Evolutionary conservation across 2,113 vertebrate species (phyloP), one percentile per base, ranked within the genome.

Genomic region (Dolichallabes microphthalmus): DNA sequence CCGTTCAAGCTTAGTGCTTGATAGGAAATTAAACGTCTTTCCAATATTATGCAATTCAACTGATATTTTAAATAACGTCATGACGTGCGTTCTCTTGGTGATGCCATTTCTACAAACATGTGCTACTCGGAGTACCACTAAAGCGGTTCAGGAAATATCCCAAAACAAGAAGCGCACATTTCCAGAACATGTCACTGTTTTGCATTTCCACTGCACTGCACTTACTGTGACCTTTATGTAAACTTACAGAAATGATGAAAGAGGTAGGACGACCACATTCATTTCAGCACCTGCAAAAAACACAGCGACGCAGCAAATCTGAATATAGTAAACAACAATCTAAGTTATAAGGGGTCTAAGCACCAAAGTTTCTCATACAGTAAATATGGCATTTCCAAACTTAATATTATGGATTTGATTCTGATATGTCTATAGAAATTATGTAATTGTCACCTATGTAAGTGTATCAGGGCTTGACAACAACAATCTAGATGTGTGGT

Each of bases 171-270:
- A 17, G 2, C 60, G 50, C 14, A 64, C 60, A 39, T 35, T 53
- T 68, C 63, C 50, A 50, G 79, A 68, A 69, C 57, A 39, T 61
- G 30, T 52, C 57, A 63, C 55, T 82, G 61, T 82, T 82, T 82
- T 82, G 80, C 80, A 82, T 82, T 69, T 68, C 80, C 63, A 55
- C 45, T 52, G 61, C 80, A 27, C 15, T 55, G 80, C 50, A 66
- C 64, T 82, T 50, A 32, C 80, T 27, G 17, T 82, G 80, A 68
- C 80, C 63, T 82, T 82, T 68, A 82, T 82, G 80, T 82, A 82
- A 82, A 82, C 17, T 52, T 20, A 35, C 25, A 69, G 63, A 82
- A 32, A 27, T 53, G 63, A 82, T 60, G 45, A 60, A 82, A 53
- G 39, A 35, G 53, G 45, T 25, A 9, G 5, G 77, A 35, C 20